phyloP scores from a whole-genome alignment of 2,797 vertebrate species.

The Catharus ustulatus region DNA sequence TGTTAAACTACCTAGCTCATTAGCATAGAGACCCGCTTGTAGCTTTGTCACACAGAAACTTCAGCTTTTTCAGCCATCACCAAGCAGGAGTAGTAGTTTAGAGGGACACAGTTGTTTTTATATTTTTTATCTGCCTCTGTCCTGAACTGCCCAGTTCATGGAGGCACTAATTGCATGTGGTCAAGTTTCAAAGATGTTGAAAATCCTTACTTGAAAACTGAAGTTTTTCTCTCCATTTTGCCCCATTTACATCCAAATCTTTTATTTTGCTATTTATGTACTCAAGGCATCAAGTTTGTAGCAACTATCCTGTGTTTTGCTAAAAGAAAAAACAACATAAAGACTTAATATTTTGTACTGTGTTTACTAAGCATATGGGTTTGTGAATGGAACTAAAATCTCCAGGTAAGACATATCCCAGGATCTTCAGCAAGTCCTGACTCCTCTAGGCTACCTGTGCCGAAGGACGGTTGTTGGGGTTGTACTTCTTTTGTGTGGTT shows the following conservation, averaged over 20 bases:
- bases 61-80: background rate
- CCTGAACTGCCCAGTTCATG: background rate
- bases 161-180: background rate
- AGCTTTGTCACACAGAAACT: background rate
- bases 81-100: background rate
- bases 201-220: background rate
- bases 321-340: background rate
- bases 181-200: background rate
- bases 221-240: background rate
- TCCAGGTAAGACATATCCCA: background rate
- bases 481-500: background rate
- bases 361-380: background rate
- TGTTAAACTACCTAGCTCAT: constrained; percentile 14
- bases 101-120: background rate
- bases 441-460: background rate
- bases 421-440: background rate
- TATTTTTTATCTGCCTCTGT: background rate
- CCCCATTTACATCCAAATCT: background rate
- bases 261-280: background rate
- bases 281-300: background rate
- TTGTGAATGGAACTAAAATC: background rate
- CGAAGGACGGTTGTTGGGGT: background rate
- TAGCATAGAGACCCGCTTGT: background rate
- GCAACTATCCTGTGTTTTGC: background rate
- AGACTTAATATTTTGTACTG: background rate